These are phyloP conservation scores for Lichenostomus cassidix DNA, from an alignment of 2,113 vertebrate species.

Conservation along the genomic window DNA sequence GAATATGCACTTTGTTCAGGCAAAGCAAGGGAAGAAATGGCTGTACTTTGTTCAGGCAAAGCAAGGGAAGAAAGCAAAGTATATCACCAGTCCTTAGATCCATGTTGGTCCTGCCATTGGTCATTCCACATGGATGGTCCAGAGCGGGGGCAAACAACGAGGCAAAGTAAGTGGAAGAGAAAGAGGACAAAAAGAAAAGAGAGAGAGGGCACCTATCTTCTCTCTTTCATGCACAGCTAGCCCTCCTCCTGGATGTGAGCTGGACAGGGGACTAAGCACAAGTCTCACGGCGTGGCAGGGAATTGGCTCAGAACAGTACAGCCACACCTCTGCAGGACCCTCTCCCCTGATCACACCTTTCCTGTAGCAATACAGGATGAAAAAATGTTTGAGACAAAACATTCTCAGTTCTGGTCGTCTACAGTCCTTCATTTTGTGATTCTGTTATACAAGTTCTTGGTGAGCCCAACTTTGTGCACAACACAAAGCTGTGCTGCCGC, in stretches of 20 bases:
- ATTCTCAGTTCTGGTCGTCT: neutral
- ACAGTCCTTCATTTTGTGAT: neutral
- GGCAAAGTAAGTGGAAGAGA: neutral
- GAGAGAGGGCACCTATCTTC: neutral
- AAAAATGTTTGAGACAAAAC: neutral
- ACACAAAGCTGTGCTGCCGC: neutral
- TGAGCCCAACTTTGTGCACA: neutral
- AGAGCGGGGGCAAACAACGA: neutral
- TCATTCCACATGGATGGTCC: neutral
- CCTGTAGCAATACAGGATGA: neutral
- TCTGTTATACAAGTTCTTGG: neutral
- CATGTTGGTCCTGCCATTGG: neutral
- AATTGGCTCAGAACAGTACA: neutral
- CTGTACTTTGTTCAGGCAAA: too few relatives aligned
- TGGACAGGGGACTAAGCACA: neutral
- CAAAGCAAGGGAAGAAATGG: neutral
- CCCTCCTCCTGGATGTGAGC: neutral
- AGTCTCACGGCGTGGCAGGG: neutral
- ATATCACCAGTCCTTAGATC: neutral
- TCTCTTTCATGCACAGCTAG: neutral
- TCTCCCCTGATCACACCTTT: neutral
- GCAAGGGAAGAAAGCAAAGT: neutral
- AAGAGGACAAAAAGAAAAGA: neutral
- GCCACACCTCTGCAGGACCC: accelerated
- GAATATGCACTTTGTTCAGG: neutral